Evolutionary conservation across 1,140 invertebrate species (phyloP), one percentile per base, ranked within the genome.

Genomic region (Heliconius himera): DNA sequence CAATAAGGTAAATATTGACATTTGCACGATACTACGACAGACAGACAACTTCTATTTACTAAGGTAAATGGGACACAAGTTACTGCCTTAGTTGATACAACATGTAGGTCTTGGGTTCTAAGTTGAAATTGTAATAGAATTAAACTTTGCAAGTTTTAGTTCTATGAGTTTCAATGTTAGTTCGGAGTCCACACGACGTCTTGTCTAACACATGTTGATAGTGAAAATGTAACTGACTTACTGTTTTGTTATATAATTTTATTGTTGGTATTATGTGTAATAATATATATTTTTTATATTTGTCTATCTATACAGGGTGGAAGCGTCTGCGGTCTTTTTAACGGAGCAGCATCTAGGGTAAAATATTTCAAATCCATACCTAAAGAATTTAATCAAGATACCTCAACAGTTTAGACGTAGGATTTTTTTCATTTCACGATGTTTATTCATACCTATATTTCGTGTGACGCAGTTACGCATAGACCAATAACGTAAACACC

Each of bases 41-140:
- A 66, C 60, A 66, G 60, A 18, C 60, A 66, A 66, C 22, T 66
- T 66, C 22, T 66, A 66, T 66, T 66, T 66, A 66, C 60, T 29
- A 66, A 66, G 60, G 60, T 66, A 66, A 66, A 66, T 60, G 54
- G 9, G 60, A 13, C 60, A 60, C 56, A 29, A 66, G 26, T 66
- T 66, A 66, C 60, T 66, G 60, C 9, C 26, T 66, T 66, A 66
- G 60, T 66, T 16, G 9, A 29, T 66, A 66, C 11, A 66, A 66
- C 26, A 13, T 66, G 26, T 66, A 18, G 60, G 9, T 66, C 22
- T 66, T 66, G 60, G 9, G 60, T 29, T 66, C 11, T 9, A 66
- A 13, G 22, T 66, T 66, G 60, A 29, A 29, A 66, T 66, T 66
- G 22, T 66, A 66, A 66, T 66, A 29, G 60, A 66, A 66, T 66